A percentile compares a stretch with the other conserved stretches of the same genome.
Conservation (phyloP, 2,797 vertebrate species). For the Choloepus didactylus region DNA sequence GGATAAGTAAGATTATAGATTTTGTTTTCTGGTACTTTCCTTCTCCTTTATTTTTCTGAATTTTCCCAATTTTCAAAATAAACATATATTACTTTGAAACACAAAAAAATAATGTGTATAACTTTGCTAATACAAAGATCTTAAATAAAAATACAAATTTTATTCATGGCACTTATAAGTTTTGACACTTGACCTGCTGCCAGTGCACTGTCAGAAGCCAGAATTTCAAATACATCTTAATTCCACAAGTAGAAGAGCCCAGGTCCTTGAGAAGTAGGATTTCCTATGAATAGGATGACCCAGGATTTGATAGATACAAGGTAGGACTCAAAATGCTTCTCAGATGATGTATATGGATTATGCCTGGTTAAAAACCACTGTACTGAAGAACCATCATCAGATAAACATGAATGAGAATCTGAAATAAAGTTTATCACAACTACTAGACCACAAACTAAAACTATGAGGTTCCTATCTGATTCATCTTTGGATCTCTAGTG, state of each 20-base stretch:
- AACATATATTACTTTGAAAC: background rate
- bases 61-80: slow-evolving; percentile 49
- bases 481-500: background rate
- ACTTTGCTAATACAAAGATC: slow-evolving; percentile 3
- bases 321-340: background rate
- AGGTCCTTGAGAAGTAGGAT: background rate
- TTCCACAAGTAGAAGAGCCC: background rate
- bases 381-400: background rate
- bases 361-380: background rate
- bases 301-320: background rate
- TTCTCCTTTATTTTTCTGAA: background rate
- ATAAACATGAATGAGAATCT: background rate
- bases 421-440: background rate
- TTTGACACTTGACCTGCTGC: slow-evolving; percentile 41
- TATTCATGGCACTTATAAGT: background rate
- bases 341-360: background rate
- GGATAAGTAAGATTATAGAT: background rate
- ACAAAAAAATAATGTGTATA: background rate
- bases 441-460: background rate
- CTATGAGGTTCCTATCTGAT: background rate
- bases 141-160: slow-evolving; percentile 9
- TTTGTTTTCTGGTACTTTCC: background rate
- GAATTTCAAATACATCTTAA: slow-evolving; percentile 7
- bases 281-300: background rate
- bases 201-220: slow-evolving; percentile 5